Base-by-base conservation (phyloP, 1,140 invertebrate genomes). In the Hyles euphorbiae region DNA sequence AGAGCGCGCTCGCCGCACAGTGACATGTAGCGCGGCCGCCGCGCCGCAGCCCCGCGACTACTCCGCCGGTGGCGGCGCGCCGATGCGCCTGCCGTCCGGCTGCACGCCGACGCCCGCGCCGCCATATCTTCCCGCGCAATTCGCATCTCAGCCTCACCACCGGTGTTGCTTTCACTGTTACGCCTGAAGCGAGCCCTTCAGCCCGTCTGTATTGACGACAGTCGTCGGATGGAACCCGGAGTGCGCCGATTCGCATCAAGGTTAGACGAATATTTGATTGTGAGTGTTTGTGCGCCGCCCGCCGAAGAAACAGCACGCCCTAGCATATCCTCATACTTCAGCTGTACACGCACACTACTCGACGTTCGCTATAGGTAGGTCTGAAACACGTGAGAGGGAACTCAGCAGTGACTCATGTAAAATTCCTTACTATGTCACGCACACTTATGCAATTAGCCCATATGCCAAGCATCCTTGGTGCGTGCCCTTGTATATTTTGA, bases 181-280 rank as follows among this genome's bases (percentile, higher is more conserved):
- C 73, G 72, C 78, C 79, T 78, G 76, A 78, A 83, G 74, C 76
- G 74, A 82, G 74, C 79, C 78, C 78, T 78, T 81, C 78, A 70
- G 76, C 81, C 79, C 76, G 76, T 80, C 80, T 74, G 77, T 76
- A 72, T 74, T 68, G 80, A 80, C 81, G 80, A 83, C 74, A 64
- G 64, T 76, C 82, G 81, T 81, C 83, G 81, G 81, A 87, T 87
- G 83, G 83, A 83, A 83, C 81, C 84, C 81, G 76, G 82, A 87
- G 82, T 85, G 84, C 84, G 78, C 80, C 83, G 75, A 87, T 85
- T 83, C 83, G 83, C 83, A 86, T 83, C 81, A 87, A 87, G 83
- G 83, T 87, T 85, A 87, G 84, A 79, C 73, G 78, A 78, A 82
- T 79, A 82, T 85, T 84, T 85, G 76, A 83, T 72, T 78, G 83